Percentiles rank a stretch among this genome's conserved stretches.
Evolutionary conservation across 2,797 vertebrate genomes (phyloP).

Genomic region (Sebastes elongatus): DNA sequence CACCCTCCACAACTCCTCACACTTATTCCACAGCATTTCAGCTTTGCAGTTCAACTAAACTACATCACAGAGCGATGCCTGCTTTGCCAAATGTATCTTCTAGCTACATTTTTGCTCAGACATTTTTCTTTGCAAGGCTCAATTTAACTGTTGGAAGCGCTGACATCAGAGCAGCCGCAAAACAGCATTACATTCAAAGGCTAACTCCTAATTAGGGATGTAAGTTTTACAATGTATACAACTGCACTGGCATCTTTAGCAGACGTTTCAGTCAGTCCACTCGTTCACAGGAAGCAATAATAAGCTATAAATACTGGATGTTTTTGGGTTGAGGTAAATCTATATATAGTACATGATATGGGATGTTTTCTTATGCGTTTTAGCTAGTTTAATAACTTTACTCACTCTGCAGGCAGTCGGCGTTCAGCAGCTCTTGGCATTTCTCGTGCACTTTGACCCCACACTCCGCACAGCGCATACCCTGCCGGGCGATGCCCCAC

Average conservation of each 20-base stretch:
- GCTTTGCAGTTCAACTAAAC: neutral
- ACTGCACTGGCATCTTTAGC: too few species aligned
- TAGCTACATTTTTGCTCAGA: neutral
- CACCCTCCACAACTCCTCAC: neutral
- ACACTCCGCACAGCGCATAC: conserved; percentile 95
- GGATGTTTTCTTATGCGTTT: neutral
- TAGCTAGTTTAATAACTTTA: neutral
- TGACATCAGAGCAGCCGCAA: neutral
- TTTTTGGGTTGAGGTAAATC: neutral
- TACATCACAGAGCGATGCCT: neutral
- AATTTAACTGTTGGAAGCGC: neutral
- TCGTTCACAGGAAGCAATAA: neutral
- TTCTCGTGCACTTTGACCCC: conserved; percentile 99
- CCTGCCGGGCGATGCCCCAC: conserved; percentile 97
- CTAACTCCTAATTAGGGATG: neutral
- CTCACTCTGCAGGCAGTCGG: conserved; percentile 94
- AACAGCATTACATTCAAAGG: neutral
- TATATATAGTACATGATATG: neutral
- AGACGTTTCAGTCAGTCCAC: neutral
- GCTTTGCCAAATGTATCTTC: neutral
- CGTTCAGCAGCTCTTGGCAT: conserved; percentile 97
- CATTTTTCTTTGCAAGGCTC: neutral
- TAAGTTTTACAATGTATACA: neutral
- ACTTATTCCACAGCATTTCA: neutral
- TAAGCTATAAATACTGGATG: neutral